Evolutionary conservation across 2,888 invertebrate species (phyloP).

Genomic region (Zootermopsis nevadensis): DNA sequence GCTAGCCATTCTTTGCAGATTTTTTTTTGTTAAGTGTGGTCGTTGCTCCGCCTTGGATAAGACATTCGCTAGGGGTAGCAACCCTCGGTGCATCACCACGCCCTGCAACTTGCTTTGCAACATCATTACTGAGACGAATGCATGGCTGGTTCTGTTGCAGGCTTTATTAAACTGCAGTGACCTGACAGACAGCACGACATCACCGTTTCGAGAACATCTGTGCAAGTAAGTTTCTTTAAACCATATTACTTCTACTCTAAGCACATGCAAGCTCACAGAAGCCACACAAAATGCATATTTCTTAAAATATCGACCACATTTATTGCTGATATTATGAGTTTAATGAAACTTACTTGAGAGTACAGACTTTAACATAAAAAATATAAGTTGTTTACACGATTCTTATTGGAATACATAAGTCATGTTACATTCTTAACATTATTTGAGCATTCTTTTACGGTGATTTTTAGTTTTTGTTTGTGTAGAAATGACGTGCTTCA

Average conservation of each 20-base stretch:
- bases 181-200: background rate
- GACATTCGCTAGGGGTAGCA: conserved; percentile 2
- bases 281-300: too few relatives aligned
- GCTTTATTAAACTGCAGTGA: background rate
- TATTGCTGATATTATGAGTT: background rate
- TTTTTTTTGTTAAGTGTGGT: conserved; percentile 19
- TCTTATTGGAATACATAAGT: too few relatives aligned
- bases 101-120: conserved; percentile 11
- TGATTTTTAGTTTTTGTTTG: too few relatives aligned
- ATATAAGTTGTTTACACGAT: too few relatives aligned
- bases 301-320: background rate
- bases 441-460: too few relatives aligned
- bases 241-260: background rate
- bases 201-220: background rate
- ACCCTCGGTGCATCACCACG: conserved; percentile 28
- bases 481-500: too few relatives aligned
- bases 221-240: background rate
- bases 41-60: conserved; percentile 18
- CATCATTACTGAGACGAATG: too few relatives aligned
- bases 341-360: background rate
- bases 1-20: conserved; percentile 36
- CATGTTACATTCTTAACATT: too few relatives aligned
- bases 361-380: background rate
- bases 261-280: too few relatives aligned
- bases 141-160: background rate